These are phyloP conservation scores for Malthinus flaveolus DNA, from an alignment of 2,888 invertebrate genomes.

Conservation along the genomic window DNA sequence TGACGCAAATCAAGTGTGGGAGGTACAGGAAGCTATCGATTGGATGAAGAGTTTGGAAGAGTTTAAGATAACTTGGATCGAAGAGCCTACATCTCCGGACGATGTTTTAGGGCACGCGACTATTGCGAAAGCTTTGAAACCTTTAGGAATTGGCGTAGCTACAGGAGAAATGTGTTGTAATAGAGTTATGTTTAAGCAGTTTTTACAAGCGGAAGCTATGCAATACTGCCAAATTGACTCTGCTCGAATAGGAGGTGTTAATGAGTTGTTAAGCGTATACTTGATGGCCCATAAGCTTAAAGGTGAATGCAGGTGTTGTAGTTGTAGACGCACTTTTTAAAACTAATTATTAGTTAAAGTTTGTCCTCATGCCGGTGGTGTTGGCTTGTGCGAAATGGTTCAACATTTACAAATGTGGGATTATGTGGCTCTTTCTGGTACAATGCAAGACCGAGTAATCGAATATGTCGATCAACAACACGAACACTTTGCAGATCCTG, in stretches of 20 bases:
- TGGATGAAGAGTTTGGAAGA: constrained; percentile 81
- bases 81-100: constrained; percentile 92
- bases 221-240: constrained; percentile 91
- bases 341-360: constrained; percentile 68
- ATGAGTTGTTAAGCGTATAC: constrained; percentile 85
- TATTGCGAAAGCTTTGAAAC: constrained; percentile 74
- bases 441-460: constrained; percentile 71
- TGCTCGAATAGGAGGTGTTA: constrained; percentile 84
- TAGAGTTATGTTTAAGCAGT: constrained; percentile 90
- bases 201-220: constrained; percentile 77
- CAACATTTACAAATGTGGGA: constrained; percentile 92
- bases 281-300: constrained; percentile 82
- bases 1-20: constrained; percentile 90
- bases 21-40: constrained; percentile 78
- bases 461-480: constrained; percentile 92
- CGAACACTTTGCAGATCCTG: constrained; percentile 81
- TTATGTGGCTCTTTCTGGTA: constrained; percentile 72
- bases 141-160: constrained; percentile 81
- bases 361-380: constrained; percentile 94
- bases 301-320: not conserved
- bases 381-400: constrained; percentile 92
- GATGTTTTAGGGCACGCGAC: constrained; percentile 84
- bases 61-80: constrained; percentile 83
- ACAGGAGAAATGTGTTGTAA: constrained; percentile 93
- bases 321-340: not conserved